Evolutionary conservation across 1,140 invertebrate species (phyloP).

Genomic region (Asbolus verrucosus): DNA sequence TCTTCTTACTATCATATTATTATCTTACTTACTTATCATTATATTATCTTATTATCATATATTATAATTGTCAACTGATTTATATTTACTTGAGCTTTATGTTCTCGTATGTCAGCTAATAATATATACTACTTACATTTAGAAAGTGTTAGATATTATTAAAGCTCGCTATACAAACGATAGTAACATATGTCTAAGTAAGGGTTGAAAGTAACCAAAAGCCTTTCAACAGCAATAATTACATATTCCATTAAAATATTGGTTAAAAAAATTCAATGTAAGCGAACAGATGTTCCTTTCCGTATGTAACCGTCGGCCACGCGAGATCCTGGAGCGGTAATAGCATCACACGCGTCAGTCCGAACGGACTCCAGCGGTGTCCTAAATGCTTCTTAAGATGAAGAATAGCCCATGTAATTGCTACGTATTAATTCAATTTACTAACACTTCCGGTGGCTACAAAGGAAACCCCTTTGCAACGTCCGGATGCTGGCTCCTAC

Average conservation of each 20-base stretch:
- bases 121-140: too few relatives aligned
- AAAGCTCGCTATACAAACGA: constrained; percentile 2
- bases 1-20: too few relatives aligned
- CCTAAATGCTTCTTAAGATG: constrained; percentile 64
- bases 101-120: too few relatives aligned
- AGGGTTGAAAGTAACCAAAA: constrained; percentile 37
- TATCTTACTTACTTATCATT: too few relatives aligned
- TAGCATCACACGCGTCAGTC: constrained; percentile 58
- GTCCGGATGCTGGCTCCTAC: constrained; percentile 60
- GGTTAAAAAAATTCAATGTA: constrained; percentile 18
- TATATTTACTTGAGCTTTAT: too few relatives aligned
- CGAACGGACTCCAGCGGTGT: constrained; percentile 53
- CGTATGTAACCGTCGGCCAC: constrained; percentile 48
- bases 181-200: constrained; percentile 24
- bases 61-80: too few relatives aligned
- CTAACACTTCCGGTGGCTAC: constrained; percentile 60
- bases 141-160: neutral
- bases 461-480: constrained; percentile 60
- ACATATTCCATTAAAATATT: constrained; percentile 35
- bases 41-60: too few relatives aligned
- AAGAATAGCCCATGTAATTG: constrained; percentile 62
- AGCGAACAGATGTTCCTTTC: constrained; percentile 20
- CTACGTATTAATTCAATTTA: constrained; percentile 66
- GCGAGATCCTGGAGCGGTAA: constrained; percentile 61
- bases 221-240: constrained; percentile 26